A percentile compares a stretch with the other conserved stretches of the same genome.
phyloP scores from a whole-genome alignment of 1,140 invertebrate species.

The Ruditapes philippinarum region DNA sequence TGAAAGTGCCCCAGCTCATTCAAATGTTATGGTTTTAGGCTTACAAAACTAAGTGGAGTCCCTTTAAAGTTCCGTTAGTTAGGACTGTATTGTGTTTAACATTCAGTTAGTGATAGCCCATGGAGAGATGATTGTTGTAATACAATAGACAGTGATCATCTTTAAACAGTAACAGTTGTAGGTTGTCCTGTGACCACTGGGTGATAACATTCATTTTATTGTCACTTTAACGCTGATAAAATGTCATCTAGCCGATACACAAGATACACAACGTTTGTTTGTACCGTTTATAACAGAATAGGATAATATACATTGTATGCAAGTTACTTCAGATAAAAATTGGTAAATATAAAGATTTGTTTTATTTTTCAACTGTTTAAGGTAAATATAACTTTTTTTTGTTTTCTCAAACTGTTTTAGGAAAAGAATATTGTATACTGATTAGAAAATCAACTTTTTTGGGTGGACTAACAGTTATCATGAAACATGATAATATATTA shows the following conservation, averaged over 20 bases:
- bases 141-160: neutral
- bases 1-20: too few species aligned
- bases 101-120: too few species aligned
- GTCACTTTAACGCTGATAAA: neutral
- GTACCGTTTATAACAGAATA: neutral
- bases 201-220: slow-evolving; percentile 28
- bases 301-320: neutral
- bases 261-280: neutral
- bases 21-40: too few species aligned
- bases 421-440: too few species aligned
- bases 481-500: too few species aligned
- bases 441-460: too few species aligned
- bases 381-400: neutral
- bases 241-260: neutral
- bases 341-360: neutral
- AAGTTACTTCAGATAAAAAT: neutral
- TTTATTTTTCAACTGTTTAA: neutral
- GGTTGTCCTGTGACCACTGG: neutral
- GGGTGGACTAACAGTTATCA: too few species aligned
- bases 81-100: too few species aligned
- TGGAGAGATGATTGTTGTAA: neutral
- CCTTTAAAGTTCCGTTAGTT: too few species aligned
- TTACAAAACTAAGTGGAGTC: too few species aligned
- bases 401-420: too few species aligned
- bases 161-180: neutral